Conservation (phyloP, 2,888 invertebrate genomes). For the Drosophila nr. medialis region DNA sequence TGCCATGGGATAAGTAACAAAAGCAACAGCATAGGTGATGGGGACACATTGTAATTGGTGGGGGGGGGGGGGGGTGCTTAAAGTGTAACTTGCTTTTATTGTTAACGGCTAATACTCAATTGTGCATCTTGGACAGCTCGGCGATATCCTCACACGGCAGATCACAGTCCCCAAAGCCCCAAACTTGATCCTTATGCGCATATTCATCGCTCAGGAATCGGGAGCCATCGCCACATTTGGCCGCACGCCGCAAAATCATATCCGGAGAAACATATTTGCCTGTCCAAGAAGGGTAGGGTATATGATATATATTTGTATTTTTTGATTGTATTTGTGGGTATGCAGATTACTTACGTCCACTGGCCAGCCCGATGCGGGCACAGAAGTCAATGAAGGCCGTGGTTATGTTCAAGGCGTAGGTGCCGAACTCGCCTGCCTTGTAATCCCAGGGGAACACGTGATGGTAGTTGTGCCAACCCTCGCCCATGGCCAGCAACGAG, state of each 20-base stretch:
- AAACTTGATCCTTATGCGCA: constrained; percentile 85
- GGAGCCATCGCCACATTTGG: constrained; percentile 87
- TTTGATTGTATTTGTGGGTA: not conserved
- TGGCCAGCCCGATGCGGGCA: constrained; percentile 92
- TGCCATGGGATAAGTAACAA: constrained; percentile 56
- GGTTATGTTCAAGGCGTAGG: constrained; percentile 89
- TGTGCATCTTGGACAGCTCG: constrained; percentile 86
- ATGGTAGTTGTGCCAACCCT: constrained; percentile 94
- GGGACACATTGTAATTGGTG: not conserved
- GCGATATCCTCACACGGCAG: constrained; percentile 86
- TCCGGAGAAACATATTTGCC: constrained; percentile 87
- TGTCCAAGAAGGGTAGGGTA: constrained; percentile 36
- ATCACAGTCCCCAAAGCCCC: constrained; percentile 89
- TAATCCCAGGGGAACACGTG: constrained; percentile 91
- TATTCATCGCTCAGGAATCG: constrained; percentile 83
- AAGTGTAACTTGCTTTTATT: constrained; percentile 42
- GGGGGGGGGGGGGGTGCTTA: constrained; percentile 17
- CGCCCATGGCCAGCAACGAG: constrained; percentile 91
- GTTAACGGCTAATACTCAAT: constrained; percentile 69
- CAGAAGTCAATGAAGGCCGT: constrained; percentile 92
- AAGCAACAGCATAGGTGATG: constrained; percentile 36
- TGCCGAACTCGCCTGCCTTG: constrained; percentile 89
- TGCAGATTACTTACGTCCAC: constrained; percentile 87
- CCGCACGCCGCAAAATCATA: constrained; percentile 87
- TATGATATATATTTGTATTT: too few species aligned